Evolutionary conservation across 2,797 vertebrate genomes (phyloP).

Genomic region (Podarcis siculus): DNA sequence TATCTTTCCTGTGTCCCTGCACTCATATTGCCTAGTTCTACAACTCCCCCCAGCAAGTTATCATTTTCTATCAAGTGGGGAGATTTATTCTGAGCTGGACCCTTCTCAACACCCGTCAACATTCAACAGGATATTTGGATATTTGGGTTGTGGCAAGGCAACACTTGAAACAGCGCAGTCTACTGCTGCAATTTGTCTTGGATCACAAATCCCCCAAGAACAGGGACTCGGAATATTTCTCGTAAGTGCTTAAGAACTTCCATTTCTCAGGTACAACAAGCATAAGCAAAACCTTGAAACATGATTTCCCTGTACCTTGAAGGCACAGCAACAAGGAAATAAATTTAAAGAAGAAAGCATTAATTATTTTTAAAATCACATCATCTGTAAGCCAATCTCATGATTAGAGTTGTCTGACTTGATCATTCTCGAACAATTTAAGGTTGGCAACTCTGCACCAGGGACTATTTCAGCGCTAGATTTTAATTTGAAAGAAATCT

Average conservation of each 20-base stretch:
- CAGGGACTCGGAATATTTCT: not conserved
- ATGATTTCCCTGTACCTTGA: not conserved
- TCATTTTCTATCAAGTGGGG: too few species aligned
- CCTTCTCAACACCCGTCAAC: too few species aligned
- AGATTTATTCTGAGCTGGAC: too few species aligned
- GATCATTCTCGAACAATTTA: constrained; percentile 41
- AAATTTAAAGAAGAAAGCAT: constrained; percentile 39
- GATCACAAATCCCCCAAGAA: not conserved
- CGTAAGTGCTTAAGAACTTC: not conserved
- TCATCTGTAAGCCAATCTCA: constrained; percentile 44
- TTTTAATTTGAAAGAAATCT: constrained; percentile 46
- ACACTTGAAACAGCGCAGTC: not conserved
- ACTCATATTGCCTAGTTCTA: too few species aligned
- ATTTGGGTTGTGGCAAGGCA: not conserved
- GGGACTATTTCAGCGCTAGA: constrained; percentile 29
- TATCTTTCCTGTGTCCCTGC: too few species aligned
- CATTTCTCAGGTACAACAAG: not conserved
- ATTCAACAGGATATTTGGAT: too few species aligned
- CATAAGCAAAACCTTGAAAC: not conserved
- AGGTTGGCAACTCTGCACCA: not conserved
- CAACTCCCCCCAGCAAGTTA: too few species aligned
- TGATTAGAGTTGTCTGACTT: constrained; percentile 45
- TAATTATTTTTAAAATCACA: constrained; percentile 49
- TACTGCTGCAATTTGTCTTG: not conserved
- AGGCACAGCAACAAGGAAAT: constrained; percentile 26